A percentile compares a stretch with the other conserved stretches of the same genome.
Evolutionary conservation across 2,797 vertebrate genomes (phyloP).

Genomic region (Carapus acus): DNA sequence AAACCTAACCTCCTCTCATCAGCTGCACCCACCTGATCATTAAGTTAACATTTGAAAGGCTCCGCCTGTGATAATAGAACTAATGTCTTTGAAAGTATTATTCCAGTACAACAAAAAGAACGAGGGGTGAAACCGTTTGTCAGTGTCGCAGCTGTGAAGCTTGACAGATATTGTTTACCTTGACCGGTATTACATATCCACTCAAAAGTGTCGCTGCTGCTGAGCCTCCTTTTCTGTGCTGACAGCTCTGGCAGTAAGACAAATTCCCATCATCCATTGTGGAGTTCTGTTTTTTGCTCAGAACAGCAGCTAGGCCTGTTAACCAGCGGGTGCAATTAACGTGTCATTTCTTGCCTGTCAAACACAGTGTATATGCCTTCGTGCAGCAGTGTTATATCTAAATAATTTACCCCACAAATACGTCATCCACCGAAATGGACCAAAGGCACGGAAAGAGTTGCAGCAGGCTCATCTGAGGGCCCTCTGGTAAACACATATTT

Average conservation of each 20-base stretch:
- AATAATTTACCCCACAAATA: conserved; percentile 43
- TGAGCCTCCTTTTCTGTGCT: conserved; percentile 34
- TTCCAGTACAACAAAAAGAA: neutral
- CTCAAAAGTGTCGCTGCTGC: conserved; percentile 29
- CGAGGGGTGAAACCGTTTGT: neutral
- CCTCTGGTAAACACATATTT: no score
- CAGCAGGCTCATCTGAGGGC: no score
- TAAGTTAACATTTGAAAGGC: no score
- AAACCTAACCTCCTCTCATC: no score
- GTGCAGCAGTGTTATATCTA: conserved; percentile 31
- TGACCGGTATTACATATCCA: conserved; percentile 27
- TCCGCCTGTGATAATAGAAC: no score
- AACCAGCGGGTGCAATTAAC: conserved; percentile 57
- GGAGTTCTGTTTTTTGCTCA: conserved; percentile 43
- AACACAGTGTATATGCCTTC: conserved; percentile 16
- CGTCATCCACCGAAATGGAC: conserved; percentile 36
- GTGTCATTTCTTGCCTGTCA: conserved; percentile 61
- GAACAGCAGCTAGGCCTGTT: conserved; percentile 52
- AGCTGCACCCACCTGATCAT: no score
- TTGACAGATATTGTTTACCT: conserved; percentile 4
- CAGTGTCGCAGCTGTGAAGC: neutral
- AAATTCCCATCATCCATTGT: conserved; percentile 55
- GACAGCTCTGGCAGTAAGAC: conserved; percentile 54
- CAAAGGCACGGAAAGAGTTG: no score
- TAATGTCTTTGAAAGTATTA: no score